These are phyloP conservation scores for Tyria jacobaeae DNA, from an alignment of 2,888 invertebrate genomes.

Conservation along the genomic window DNA sequence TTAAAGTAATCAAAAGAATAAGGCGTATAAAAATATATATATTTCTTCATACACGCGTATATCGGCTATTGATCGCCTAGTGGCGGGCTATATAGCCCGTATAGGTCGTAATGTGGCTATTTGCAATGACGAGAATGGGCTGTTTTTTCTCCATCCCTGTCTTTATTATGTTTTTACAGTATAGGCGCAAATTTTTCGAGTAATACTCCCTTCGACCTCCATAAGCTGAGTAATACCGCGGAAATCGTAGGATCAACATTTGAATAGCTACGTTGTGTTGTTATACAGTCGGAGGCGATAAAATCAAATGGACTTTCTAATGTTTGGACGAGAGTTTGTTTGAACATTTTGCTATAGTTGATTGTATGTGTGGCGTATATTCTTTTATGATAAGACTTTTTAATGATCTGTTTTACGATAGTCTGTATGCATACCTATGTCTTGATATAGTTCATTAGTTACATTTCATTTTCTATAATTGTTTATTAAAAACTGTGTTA, in stretches of 20 bases:
- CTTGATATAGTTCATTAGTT: not conserved
- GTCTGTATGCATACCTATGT: not conserved
- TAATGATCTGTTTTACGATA: not conserved
- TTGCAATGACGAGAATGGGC: constrained; percentile 55
- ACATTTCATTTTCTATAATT: not conserved
- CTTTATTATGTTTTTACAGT: constrained; percentile 59
- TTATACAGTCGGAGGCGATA: constrained; percentile 37
- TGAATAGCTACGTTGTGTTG: constrained; percentile 53
- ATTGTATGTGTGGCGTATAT: not conserved
- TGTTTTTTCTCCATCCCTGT: constrained; percentile 46
- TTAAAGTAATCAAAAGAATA: constrained; percentile 14
- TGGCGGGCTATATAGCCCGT: constrained; percentile 46
- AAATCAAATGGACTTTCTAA: constrained; percentile 39
- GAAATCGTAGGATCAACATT: constrained; percentile 51
- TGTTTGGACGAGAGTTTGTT: constrained; percentile 20
- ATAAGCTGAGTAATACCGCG: constrained; percentile 58
- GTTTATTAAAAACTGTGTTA: no score
- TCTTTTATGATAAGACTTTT: not conserved
- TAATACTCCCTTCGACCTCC: constrained; percentile 55
- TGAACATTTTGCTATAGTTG: constrained; percentile 11
- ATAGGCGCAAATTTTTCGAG: constrained; percentile 54
- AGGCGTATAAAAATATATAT: constrained; percentile 27
- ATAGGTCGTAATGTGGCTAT: constrained; percentile 53
- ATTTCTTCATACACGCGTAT: constrained; percentile 37
- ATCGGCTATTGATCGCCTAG: constrained; percentile 50